Base-by-base conservation (phyloP, 1,140 invertebrate genomes). In the Ostrea denselamellosa region DNA sequence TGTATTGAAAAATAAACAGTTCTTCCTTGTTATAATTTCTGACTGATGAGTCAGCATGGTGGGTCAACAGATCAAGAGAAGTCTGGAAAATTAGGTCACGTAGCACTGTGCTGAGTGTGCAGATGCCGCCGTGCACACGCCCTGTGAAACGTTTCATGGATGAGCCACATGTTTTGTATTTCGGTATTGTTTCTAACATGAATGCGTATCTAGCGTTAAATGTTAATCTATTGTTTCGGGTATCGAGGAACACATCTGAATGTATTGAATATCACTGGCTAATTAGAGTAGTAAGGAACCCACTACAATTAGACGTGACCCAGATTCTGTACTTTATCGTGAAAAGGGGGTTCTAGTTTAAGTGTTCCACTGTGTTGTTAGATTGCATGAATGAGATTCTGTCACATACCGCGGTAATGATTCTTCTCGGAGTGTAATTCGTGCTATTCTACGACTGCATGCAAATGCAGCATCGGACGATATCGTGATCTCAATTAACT, bases 281-380 rank as follows among this genome's bases (percentile, higher is more conserved):
- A 17, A 9, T n/a, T 17, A 62, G 58, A 4, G 68, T 25, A 25
- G 68, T 25, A 34, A 25, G 22, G 68, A 25, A 22, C 14, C 68
- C 68, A 77, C 2, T 77, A 77, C 68, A 25, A 28, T 14, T 14
- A 77, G 68, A 25, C 68, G 68, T 77, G 68, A 77, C 68, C 68
- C 25, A 77, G 68, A 77, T 77, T 77, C 22, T 34, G 68, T 77
- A 77, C 14, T 77, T 77, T 34, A 77, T 77, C 68, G 68, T 77
- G 8, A 22, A 14, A 22, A 14, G 68, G 17, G 22, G 28, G 68
- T 8, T 77, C 10, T 28, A 77, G 28, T 77, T 22, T 12, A 77
- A 77, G 22, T 9, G 68, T 25, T 77, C 22, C 68, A 77, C 10
- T 77, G 68, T 77, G 9, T 77, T 34, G 28, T 77, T 77, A 22